Base-by-base conservation (phyloP, 2,888 invertebrate genomes). In the Rambutsinella grinnellia region DNA sequence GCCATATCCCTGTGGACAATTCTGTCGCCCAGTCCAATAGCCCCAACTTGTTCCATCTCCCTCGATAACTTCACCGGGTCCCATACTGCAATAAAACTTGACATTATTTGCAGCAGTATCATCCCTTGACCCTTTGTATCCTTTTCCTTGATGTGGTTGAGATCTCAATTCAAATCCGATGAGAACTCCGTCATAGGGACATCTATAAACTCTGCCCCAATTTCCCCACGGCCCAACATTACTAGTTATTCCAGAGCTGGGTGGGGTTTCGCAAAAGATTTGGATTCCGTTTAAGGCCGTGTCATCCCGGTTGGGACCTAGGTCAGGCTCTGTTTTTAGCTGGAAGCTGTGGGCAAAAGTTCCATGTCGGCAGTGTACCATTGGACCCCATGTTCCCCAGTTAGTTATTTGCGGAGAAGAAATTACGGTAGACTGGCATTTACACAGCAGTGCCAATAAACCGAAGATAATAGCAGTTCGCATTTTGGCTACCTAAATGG, bases 21-120 rank as follows among this genome's bases (percentile, higher is more conserved):
- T 57, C 19, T 49, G 28, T 0, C 19, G 46, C 1, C 51, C 46
- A 3, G 46, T 49, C 78, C 79, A 80, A 15, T 24, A 27, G 5
- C 80, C 80, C 47, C 49, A 71, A 3, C 6, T 51, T 15, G 49
- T 19, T 0, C 80, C 80, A 53, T 80, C 80, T 2, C 78, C 78
- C 61, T 80, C 70, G 27, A 77, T 56, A 23, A 60, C 75, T 36
- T 36, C 65, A 23, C 56, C 54, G 2, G 65, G 46, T 3, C 6
- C 13, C 3, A 24, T 26, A 10, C 46, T 61, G 19, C 77, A 77
- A 49, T 27, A 69, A 8, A 70, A 27, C 2, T 67, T 60, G 49
- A 77, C n/a, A 19, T 74, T 74, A 27, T 60, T 51, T 17, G 74
- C 51, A 3, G 66, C 72, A 2, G 66, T 72, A 49, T 77, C 66